Percentiles rank a stretch among this genome's conserved stretches.
Evolutionary conservation across 2,888 invertebrate species (phyloP).

Genomic region (Argynnis bischoffii): DNA sequence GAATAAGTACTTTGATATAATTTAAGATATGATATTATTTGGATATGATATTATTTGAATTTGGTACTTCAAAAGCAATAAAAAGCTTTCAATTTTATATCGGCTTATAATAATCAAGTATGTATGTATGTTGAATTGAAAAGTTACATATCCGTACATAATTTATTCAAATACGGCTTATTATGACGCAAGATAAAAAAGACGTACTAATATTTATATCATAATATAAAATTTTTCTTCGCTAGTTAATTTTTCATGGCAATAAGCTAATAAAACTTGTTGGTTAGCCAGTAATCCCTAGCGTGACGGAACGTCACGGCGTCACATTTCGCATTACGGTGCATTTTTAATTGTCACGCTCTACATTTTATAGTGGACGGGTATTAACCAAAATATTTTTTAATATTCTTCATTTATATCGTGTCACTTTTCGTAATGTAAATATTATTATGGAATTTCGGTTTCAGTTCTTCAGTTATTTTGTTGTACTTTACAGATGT

Average conservation of each 20-base stretch:
- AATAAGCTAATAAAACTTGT: constrained; percentile 28
- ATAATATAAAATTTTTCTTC: neutral
- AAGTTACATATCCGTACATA: too few species aligned
- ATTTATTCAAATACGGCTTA: too few species aligned
- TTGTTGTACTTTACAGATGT: too few species aligned
- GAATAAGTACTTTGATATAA: too few species aligned
- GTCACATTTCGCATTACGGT: constrained; percentile 30
- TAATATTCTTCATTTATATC: constrained; percentile 12
- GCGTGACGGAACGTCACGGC: constrained; percentile 20
- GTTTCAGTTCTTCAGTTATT: too few species aligned
- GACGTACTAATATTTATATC: neutral
- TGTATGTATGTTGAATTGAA: too few species aligned
- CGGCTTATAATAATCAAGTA: too few species aligned
- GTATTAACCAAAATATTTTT: constrained; percentile 21
- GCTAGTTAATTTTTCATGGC: constrained; percentile 12
- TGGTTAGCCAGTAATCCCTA: constrained; percentile 32
- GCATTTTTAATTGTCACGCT: constrained; percentile 36
- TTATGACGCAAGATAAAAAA: neutral
- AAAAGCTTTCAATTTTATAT: too few species aligned
- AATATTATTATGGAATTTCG: neutral
- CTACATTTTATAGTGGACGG: constrained; percentile 21
- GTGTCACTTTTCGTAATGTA: neutral
- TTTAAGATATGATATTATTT: too few species aligned
- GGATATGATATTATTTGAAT: too few species aligned
- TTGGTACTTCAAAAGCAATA: too few species aligned